Conservation (phyloP, 2,888 invertebrate genomes). For the Lithophane ornitopus region DNA sequence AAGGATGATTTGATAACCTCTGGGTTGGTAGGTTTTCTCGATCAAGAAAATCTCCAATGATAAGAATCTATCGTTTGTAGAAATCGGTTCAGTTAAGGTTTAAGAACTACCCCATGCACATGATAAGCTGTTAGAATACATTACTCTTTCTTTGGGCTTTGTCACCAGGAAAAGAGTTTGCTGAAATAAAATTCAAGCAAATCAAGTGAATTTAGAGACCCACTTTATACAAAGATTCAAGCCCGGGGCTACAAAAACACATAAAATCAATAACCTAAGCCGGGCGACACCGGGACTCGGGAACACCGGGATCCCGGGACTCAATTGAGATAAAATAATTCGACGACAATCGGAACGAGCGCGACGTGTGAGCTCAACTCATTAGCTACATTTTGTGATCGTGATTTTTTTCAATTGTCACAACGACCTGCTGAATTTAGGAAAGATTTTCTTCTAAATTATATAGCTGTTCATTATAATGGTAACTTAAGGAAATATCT, state of each 20-base stretch:
- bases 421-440: slow-evolving; percentile 10
- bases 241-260: slow-evolving; percentile 32
- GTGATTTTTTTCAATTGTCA: slow-evolving; percentile 22
- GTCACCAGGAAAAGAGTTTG: not conserved
- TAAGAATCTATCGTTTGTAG: not conserved
- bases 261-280: slow-evolving; percentile 56
- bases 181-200: not conserved
- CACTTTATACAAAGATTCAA: slow-evolving; percentile 10
- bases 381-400: slow-evolving; percentile 37
- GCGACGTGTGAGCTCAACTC: slow-evolving; percentile 48
- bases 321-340: slow-evolving; percentile 63
- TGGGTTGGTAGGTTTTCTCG: not conserved
- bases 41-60: not conserved
- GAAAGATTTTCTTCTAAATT: not conserved
- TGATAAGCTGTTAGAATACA: not conserved
- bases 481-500: not conserved
- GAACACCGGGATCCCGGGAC: slow-evolving; percentile 29
- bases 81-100: not conserved
- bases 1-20: not conserved
- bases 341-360: slow-evolving; percentile 40
- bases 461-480: not conserved
- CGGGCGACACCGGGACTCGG: slow-evolving; percentile 26
- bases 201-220: slow-evolving; percentile 4
- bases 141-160: not conserved
- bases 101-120: not conserved